Conservation (phyloP, 2,113 vertebrate species). For the Pangasianodon hypophthalmus region DNA sequence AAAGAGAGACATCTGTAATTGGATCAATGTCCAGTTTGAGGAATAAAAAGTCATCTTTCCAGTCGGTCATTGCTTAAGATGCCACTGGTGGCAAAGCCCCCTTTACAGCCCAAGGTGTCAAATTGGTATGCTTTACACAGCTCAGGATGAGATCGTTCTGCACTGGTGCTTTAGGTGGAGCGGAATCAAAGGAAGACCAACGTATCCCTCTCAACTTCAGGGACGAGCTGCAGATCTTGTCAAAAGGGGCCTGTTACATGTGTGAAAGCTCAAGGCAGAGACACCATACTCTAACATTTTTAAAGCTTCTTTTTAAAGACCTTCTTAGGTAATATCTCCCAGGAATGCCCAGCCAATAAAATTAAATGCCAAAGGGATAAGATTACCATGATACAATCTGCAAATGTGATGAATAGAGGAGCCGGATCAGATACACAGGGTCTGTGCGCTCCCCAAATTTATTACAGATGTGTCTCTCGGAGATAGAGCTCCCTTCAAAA, state of each 20-base stretch:
- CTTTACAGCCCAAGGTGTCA: slow-evolving; percentile 61
- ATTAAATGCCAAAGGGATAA: slow-evolving; percentile 57
- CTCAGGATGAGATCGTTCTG: slow-evolving; percentile 49
- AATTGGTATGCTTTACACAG: slow-evolving; percentile 51
- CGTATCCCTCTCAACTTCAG: slow-evolving; percentile 40
- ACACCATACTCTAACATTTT: slow-evolving; percentile 32
- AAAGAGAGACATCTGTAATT: slow-evolving; percentile 76
- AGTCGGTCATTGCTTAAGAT: slow-evolving; percentile 68
- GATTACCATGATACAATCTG: slow-evolving; percentile 56
- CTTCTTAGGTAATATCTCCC: slow-evolving; percentile 47
- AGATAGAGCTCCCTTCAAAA: slow-evolving; percentile 46
- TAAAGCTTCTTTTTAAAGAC: slow-evolving; percentile 26
- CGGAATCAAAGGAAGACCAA: slow-evolving; percentile 44
- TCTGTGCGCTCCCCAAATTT: slow-evolving; percentile 54
- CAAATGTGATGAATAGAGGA: slow-evolving; percentile 62
- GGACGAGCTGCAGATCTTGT: slow-evolving; percentile 45
- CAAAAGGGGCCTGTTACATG: slow-evolving; percentile 39
- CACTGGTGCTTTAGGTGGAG: slow-evolving; percentile 54
- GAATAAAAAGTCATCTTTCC: slow-evolving; percentile 78
- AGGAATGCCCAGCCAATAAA: slow-evolving; percentile 54
- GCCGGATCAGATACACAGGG: slow-evolving; percentile 48
- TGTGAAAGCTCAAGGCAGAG: slow-evolving; percentile 47
- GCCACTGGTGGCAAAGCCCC: slow-evolving; percentile 68
- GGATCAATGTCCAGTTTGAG: slow-evolving; percentile 80
- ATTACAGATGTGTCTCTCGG: slow-evolving; percentile 54